Percentiles rank a stretch among this genome's conserved stretches.
phyloP scores from a whole-genome alignment of 1,140 invertebrate genomes.

The Catajapyx aquilonaris region DNA sequence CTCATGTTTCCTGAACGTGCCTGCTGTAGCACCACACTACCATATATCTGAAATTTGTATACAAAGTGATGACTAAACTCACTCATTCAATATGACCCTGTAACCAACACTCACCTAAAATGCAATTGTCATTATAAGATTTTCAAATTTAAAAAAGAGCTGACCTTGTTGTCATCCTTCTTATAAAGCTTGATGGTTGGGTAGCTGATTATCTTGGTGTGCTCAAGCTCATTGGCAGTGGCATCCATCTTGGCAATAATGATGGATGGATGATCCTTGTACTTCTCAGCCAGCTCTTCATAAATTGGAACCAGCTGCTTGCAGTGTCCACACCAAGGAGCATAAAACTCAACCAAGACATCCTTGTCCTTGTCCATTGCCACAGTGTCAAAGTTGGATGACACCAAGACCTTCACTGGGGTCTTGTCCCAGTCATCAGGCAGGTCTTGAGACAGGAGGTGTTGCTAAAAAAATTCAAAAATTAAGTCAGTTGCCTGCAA shows the following conservation, averaged over 20 bases:
- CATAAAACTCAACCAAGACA: constrained; percentile 97
- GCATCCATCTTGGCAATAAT: constrained; percentile 98
- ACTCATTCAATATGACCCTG: too few species aligned
- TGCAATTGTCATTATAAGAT: too few species aligned
- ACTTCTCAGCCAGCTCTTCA: constrained; percentile 73
- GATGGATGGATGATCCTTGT: constrained; percentile 57
- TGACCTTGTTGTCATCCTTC: constrained; percentile 74
- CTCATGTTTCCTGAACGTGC: too few species aligned
- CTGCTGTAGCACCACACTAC: too few species aligned
- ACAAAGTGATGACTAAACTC: too few species aligned
- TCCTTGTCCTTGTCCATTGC: constrained; percentile 72
- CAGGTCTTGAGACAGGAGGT: constrained; percentile 79
- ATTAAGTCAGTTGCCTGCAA: neutral
- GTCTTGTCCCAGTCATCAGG: constrained; percentile 94
- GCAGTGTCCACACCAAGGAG: constrained; percentile 94
- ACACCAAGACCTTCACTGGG: constrained; percentile 84
- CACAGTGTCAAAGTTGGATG: constrained; percentile 89
- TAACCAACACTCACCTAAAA: too few species aligned
- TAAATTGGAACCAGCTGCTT: constrained; percentile 92
- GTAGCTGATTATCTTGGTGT: constrained; percentile 85
- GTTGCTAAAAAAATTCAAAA: constrained; percentile 29
- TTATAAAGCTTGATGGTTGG: constrained; percentile 93
- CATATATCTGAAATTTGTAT: too few species aligned
- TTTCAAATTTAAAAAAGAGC: constrained; percentile 4
- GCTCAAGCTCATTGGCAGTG: constrained; percentile 89